phyloP scores from a whole-genome alignment of 2,797 vertebrate species.

The Muscicapa striata region DNA sequence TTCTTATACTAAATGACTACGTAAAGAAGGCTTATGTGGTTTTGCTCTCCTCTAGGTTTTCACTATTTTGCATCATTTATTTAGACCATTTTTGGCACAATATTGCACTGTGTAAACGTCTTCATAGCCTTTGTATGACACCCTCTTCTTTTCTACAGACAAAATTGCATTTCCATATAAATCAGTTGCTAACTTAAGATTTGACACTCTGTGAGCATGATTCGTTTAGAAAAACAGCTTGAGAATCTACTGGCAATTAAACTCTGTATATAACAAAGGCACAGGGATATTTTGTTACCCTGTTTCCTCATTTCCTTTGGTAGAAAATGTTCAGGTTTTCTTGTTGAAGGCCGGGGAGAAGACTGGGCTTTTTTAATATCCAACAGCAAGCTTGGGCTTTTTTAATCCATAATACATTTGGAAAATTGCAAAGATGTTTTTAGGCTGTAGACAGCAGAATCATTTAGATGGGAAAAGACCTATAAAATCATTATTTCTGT shows the following conservation, averaged over 20 bases:
- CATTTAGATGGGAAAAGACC: background rate
- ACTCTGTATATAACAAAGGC: background rate
- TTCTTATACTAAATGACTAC: background rate
- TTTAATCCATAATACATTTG: background rate
- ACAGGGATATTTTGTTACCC: background rate
- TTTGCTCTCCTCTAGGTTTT: background rate
- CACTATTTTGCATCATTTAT: background rate
- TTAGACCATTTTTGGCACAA: background rate
- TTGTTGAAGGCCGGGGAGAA: background rate
- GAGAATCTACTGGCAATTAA: background rate
- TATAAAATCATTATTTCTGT: background rate
- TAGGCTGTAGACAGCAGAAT: background rate
- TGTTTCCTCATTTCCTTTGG: background rate
- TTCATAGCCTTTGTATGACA: background rate
- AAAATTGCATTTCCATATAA: slow-evolving; percentile 7
- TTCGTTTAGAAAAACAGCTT: background rate
- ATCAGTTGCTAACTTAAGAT: background rate
- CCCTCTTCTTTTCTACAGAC: background rate
- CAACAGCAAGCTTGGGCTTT: background rate
- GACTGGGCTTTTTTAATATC: background rate
- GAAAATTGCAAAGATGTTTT: background rate
- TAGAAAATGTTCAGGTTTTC: background rate
- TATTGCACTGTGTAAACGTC: background rate
- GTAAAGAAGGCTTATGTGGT: background rate
- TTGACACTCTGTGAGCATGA: background rate